Conservation (phyloP, 1,140 invertebrate species). For the Pollicipes pollicipes region DNA sequence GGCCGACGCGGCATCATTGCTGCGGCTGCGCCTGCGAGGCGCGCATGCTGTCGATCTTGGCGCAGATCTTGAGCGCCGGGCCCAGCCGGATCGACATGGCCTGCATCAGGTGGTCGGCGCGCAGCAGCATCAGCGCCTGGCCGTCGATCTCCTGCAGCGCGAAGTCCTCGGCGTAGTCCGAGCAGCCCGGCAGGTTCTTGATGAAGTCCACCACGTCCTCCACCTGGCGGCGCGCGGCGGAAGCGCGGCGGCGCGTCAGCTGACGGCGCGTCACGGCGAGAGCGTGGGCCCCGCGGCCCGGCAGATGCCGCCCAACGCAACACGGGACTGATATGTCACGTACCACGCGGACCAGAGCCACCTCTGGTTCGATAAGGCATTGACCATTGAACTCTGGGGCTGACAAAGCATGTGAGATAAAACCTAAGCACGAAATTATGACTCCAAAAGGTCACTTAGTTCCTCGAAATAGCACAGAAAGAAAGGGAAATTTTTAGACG, state of each 20-base stretch:
- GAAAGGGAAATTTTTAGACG: too few relatives aligned
- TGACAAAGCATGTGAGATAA: too few relatives aligned
- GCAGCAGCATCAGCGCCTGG: constrained; percentile 79
- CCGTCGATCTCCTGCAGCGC: constrained; percentile 88
- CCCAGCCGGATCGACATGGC: constrained; percentile 89
- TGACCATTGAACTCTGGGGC: too few relatives aligned
- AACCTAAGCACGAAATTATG: too few relatives aligned
- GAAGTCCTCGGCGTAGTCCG: constrained; percentile 88
- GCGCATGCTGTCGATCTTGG: constrained; percentile 58
- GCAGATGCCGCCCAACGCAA: neutral
- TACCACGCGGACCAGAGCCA: too few relatives aligned
- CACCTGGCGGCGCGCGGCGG: constrained; percentile 22
- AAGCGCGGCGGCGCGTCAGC: constrained; percentile 32
- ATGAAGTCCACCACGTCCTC: constrained; percentile 58
- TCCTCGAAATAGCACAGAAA: too few relatives aligned
- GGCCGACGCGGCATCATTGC: neutral
- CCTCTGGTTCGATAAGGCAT: too few relatives aligned
- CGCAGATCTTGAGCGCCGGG: constrained; percentile 84
- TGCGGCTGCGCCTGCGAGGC: constrained; percentile 27
- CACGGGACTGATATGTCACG: neutral
- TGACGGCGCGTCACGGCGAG: neutral
- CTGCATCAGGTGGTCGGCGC: constrained; percentile 84
- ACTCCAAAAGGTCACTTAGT: too few relatives aligned
- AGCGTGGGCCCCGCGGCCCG: neutral
- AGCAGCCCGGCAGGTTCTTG: constrained; percentile 64